Base-by-base conservation (phyloP, 2,113 vertebrate species). In the Serinus canaria region DNA sequence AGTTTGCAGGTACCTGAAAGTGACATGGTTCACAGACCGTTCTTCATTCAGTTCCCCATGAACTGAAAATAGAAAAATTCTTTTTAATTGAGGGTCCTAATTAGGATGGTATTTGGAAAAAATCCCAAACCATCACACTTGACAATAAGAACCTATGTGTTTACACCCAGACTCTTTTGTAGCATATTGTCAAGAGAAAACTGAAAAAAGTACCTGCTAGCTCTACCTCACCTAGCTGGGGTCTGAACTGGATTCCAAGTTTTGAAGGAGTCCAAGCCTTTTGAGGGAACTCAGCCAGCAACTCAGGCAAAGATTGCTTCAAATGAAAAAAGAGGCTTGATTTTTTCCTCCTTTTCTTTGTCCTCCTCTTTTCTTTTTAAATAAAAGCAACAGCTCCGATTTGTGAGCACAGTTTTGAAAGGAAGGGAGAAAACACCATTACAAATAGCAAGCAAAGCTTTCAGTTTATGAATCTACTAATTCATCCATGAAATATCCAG, bases 401-500 rank as follows among this genome's bases (percentile, higher is more conserved):
- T 87, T 87, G 59, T 44, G 27, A 83, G 37, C 24, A 68, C 17
- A 44, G 69, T 73, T 91, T 91, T 79, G 59, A 89, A 89, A 76
- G 39, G 70, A 82, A 87, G n/a, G 37, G 53, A 91, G 58, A 87
- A 92, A 95, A 91, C 39, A 62, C 30, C 50, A 76, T 53, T 58
- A 83, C 60, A 91, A 87, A 95, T 35, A 73, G 69, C 66, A 92
- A 91, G 46, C 21, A 94, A 92, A 92, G 49, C 37, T 95, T 96
- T 87, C 30, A 53, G 84, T 82, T 96, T 95, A 94, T 89, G 87
- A 91, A 78, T 64, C 91, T 82, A 95, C 74, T 95, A 92, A 92
- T 95, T 95, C 87, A 95, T 89, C 87, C 70, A 87, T 85, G 64
- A 95, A 96, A 92, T 50, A 94, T 83, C 89, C 94, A 94, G 70